Conservation (phyloP, 2,888 invertebrate species). For the Kryphioiulus occultus region DNA sequence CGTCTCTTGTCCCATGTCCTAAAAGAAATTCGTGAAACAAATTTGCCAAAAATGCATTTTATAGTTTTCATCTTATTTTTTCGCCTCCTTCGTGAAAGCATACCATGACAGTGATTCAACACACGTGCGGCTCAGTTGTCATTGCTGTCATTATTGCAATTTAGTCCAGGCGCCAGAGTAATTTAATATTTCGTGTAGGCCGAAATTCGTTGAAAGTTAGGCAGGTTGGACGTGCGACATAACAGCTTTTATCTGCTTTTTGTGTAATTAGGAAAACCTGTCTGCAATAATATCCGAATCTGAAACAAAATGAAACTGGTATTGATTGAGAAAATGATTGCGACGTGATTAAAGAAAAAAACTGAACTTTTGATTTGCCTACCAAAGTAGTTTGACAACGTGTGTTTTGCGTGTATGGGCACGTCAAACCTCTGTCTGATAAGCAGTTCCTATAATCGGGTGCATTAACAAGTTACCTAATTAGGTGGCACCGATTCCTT, state of each 20-base stretch:
- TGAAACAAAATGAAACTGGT: neutral
- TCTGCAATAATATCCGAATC: neutral
- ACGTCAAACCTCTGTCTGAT: neutral
- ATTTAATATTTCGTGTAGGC: too few species aligned
- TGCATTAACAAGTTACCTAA: neutral
- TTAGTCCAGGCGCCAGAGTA: neutral
- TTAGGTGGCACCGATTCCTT: neutral
- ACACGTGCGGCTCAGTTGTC: neutral
- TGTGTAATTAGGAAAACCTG: neutral
- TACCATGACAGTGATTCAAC: too few species aligned
- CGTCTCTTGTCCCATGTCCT: neutral
- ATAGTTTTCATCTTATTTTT: too few species aligned
- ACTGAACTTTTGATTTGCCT: neutral
- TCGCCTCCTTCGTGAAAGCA: too few species aligned
- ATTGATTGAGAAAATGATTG: neutral
- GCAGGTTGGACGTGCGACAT: neutral
- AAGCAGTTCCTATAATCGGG: neutral
- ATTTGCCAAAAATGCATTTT: too few species aligned
- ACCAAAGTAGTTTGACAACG: neutral
- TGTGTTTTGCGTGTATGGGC: neutral
- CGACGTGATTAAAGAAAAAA: neutral
- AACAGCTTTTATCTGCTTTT: neutral
- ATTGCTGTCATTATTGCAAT: neutral
- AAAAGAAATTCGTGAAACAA: too few species aligned
- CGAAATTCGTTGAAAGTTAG: too few species aligned